Percentiles rank a stretch among this genome's conserved stretches.
phyloP scores from a whole-genome alignment of 2,113 vertebrate species.

The Laticauda colubrina region DNA sequence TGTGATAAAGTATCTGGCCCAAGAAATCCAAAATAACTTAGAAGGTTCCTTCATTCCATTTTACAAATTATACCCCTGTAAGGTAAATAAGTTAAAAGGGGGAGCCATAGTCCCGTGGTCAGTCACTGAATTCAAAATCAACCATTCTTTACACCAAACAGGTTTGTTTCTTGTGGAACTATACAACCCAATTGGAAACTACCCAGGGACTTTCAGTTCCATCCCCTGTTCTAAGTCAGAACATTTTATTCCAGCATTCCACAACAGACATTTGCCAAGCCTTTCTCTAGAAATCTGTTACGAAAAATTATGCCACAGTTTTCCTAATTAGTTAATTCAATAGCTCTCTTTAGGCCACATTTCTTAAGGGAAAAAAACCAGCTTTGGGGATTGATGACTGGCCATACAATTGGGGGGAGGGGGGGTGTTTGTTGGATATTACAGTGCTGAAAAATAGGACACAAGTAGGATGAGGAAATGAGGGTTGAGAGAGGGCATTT shows the following conservation, averaged over 20 bases:
- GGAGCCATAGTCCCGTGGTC: too few relatives aligned
- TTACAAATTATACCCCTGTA: background rate
- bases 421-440: background rate
- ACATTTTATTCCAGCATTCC: background rate
- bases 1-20: background rate
- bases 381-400: background rate
- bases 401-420: background rate
- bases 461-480: background rate
- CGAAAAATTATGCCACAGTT: background rate
- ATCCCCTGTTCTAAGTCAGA: background rate
- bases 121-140: background rate
- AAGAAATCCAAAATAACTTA: background rate
- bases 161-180: background rate
- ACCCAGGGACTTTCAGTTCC: background rate
- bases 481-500: background rate
- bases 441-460: slow-evolving; percentile 2
- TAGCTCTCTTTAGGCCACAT: background rate
- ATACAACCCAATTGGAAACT: background rate
- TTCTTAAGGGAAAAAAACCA: background rate
- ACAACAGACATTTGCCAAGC: background rate
- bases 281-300: background rate
- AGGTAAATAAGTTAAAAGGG: background rate
- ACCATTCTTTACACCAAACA: background rate
- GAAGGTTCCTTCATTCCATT: background rate
- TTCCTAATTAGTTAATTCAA: background rate